Conservation (phyloP, 30 jellyfish, hydroid and myxozoan species). For the Cassiopea xamachana region DNA sequence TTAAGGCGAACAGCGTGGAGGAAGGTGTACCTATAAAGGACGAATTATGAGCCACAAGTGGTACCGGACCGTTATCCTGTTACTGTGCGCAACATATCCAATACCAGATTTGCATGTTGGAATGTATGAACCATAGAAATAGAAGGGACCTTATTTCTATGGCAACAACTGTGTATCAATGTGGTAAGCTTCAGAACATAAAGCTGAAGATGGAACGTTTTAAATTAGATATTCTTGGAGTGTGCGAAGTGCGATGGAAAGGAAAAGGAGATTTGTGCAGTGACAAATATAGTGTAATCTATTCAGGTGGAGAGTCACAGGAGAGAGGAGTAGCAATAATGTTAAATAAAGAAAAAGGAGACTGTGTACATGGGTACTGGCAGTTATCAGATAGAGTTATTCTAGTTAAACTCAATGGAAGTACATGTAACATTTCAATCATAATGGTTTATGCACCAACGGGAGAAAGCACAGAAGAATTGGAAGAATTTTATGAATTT, state of each 20-base stretch:
- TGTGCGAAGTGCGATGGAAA: constrained; percentile 55
- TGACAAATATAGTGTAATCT: constrained; percentile 24
- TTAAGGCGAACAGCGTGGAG: constrained; percentile 39
- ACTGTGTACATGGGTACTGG: constrained; percentile 17
- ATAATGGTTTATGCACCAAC: constrained; percentile 55
- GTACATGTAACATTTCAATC: constrained; percentile 22
- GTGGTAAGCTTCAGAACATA: constrained; percentile 44
- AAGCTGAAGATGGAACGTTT: constrained; percentile 22
- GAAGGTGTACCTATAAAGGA: not conserved
- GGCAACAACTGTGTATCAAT: not conserved
- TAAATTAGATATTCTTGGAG: constrained; percentile 27
- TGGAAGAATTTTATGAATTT: constrained; percentile 26
- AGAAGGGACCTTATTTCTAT: no score
- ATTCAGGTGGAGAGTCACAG: constrained; percentile 26
- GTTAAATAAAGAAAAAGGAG: not conserved
- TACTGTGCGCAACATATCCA: constrained; percentile 13
- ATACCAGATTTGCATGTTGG: constrained; percentile 52
- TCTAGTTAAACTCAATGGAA: not conserved
- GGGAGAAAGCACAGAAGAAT: constrained; percentile 38
- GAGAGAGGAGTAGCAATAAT: constrained; percentile 34
- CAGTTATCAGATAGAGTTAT: constrained; percentile 13
- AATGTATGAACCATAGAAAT: constrained; percentile 8
- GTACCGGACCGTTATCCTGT: constrained; percentile 61
- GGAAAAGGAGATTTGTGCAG: not conserved
- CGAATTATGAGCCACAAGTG: constrained; percentile 26